These are phyloP conservation scores for Gymnocheta viridis DNA, from an alignment of 2,888 invertebrate species.

Conservation along the genomic window DNA sequence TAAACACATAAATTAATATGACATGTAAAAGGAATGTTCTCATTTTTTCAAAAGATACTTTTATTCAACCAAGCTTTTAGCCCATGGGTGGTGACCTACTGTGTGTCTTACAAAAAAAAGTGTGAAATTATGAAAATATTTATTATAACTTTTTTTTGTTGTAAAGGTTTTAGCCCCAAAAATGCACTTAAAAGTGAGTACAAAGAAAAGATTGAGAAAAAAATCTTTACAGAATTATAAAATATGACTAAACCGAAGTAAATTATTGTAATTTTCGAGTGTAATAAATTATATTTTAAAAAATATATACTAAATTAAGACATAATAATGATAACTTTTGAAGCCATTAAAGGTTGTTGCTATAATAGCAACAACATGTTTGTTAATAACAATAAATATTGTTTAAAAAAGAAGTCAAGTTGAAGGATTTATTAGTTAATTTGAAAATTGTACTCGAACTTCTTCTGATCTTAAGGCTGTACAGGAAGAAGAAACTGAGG, in stretches of 20 bases:
- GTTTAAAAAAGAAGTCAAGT: constrained; percentile 19
- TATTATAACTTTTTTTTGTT: constrained; percentile 3
- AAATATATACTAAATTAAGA: constrained; percentile 60
- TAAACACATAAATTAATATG: constrained; percentile 56
- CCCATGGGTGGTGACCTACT: constrained; percentile 67
- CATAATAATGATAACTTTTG: constrained; percentile 68
- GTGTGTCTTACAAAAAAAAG: constrained; percentile 39
- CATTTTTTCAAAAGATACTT: neutral
- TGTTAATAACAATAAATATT: constrained; percentile 36
- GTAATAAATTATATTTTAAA: constrained; percentile 62
- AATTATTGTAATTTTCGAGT: constrained; percentile 66
- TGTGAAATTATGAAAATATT: constrained; percentile 51
- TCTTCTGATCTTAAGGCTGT: neutral
- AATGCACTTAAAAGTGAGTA: neutral
- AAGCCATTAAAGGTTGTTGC: constrained; percentile 55
- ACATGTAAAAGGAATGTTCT: constrained; percentile 52
- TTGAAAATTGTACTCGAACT: neutral
- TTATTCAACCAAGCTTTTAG: constrained; percentile 21
- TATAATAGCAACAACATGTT: constrained; percentile 40
- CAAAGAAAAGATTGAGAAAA: neutral
- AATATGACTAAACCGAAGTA: constrained; percentile 22
- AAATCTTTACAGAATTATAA: constrained; percentile 26
- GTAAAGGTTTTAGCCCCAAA: constrained; percentile 12
- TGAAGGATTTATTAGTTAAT: constrained; percentile 61
- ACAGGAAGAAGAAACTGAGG: neutral